These are phyloP conservation scores for Babylonia areolata DNA, from an alignment of 1,140 invertebrate species.

Conservation along the genomic window DNA sequence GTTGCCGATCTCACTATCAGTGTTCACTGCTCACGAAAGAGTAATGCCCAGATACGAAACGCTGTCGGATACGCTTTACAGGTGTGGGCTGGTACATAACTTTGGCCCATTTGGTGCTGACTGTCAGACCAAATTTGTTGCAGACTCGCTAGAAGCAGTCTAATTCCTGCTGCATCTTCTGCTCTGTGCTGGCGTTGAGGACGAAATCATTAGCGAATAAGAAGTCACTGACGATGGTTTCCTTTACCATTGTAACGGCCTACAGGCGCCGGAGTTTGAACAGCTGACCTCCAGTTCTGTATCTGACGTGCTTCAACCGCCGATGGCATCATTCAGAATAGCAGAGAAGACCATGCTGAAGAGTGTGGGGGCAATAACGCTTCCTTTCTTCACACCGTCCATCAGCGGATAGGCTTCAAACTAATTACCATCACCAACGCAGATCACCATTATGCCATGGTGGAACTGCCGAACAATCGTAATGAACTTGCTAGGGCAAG, in stretches of 20 bases:
- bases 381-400: slow-evolving; percentile 26
- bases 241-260: slow-evolving; percentile 18
- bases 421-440: neutral
- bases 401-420: neutral
- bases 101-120: slow-evolving; percentile 12
- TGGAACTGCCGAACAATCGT: slow-evolving; percentile 2
- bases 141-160: too few species aligned
- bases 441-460: neutral
- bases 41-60: slow-evolving; percentile 25
- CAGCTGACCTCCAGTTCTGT: slow-evolving; percentile 32
- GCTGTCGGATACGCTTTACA: slow-evolving; percentile 22
- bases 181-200: slow-evolving; percentile 40
- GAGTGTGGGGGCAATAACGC: too few species aligned
- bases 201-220: slow-evolving; percentile 50
- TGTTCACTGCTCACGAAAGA: neutral
- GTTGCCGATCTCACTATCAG: slow-evolving; percentile 23
- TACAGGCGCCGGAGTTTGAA: slow-evolving; percentile 34
- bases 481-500: too few species aligned
- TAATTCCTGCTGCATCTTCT: slow-evolving; percentile 46
- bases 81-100: slow-evolving; percentile 25
- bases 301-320: slow-evolving; percentile 17
- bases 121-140: neutral
- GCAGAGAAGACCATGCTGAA: too few species aligned
- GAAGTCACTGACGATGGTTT: slow-evolving; percentile 31
- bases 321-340: neutral